Conservation (phyloP, 2,113 vertebrate genomes). For the Columba janthina region DNA sequence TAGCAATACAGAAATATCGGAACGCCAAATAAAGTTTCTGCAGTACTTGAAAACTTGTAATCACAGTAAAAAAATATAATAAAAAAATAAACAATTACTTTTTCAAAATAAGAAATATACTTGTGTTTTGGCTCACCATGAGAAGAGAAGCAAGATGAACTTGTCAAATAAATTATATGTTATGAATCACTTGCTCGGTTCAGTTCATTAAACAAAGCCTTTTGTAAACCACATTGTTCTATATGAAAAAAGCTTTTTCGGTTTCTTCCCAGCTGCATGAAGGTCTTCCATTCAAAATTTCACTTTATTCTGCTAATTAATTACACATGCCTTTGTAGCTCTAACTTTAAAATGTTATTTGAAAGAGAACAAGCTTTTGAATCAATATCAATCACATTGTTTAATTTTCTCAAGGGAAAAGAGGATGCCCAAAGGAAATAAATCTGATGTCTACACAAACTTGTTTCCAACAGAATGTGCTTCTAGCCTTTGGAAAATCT, state of each 20-base stretch:
- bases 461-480: background rate
- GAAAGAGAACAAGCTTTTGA: slow-evolving; percentile 40
- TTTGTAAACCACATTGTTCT: slow-evolving; percentile 20
- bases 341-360: slow-evolving; percentile 37
- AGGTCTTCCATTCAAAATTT: slow-evolving; percentile 36
- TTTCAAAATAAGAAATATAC: background rate
- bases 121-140: background rate
- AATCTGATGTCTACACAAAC: background rate
- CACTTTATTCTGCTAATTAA: slow-evolving; percentile 52
- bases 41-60: background rate
- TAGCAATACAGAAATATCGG: background rate
- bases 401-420: slow-evolving; percentile 35
- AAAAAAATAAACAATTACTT: background rate
- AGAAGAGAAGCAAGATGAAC: slow-evolving; percentile 5
- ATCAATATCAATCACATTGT: slow-evolving; percentile 43
- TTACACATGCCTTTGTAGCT: background rate
- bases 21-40: background rate
- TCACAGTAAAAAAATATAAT: background rate
- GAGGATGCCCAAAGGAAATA: slow-evolving; percentile 2
- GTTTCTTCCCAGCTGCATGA: slow-evolving; percentile 3
- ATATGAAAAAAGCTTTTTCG: background rate
- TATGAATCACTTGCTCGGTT: background rate
- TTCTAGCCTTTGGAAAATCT: background rate
- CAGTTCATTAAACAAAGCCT: slow-evolving; percentile 19
- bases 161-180: slow-evolving; percentile 1